Base-by-base conservation (phyloP, 2,113 vertebrate genomes). In the Bufo bufo region DNA sequence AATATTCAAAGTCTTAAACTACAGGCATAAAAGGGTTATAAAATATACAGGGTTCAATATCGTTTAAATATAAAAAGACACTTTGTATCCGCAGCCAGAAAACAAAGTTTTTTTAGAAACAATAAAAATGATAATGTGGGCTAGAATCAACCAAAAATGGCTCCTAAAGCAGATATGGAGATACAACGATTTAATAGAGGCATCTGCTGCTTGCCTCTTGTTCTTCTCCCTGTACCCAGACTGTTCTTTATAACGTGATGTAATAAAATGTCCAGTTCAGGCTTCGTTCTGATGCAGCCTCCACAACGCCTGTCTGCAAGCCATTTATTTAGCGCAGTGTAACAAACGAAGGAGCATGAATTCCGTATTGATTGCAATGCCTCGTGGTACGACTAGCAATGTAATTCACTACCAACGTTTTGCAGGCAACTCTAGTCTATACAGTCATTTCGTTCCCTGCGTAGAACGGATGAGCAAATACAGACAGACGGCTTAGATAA, bases 361-460 rank as follows among this genome's bases (percentile, higher is more conserved):
- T 63, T 83, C 58, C n/a, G 61, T 83, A 66, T 49, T 23, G 43
- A 83, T 83, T 66, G 61, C 81, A 65, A 23, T 20, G 81, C 12
- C 43, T 59, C 43, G 81, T 66, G 81, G 81, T 49, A 23, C 19
- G 19, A 66, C 81, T 23, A 17, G 59, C 45, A 66, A 83, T 83
- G 81, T 66, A 65, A n/a, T 63, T 83, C 58, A 49, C 61, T 50
- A 9, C 80, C 47, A 82, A 82, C 33, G 59, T 33, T 82, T 82
- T 82, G 80, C 33, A 20, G 59, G 80, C 81, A 50, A 2, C 54
- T 58, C n/a, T 16, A 43, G 77, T 33, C 16, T 58, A 8, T 58
- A 33, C 11, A 58, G 77, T 79, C 54, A 61, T 80, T 54, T 33
- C 59, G 9, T 80, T 54, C 9, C 20, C 47, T 79, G 49, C 16